A percentile compares a stretch with the other conserved stretches of the same genome.
These are phyloP conservation scores for Balearica regulorum DNA, from an alignment of 2,797 vertebrate species.

Conservation along the genomic window DNA sequence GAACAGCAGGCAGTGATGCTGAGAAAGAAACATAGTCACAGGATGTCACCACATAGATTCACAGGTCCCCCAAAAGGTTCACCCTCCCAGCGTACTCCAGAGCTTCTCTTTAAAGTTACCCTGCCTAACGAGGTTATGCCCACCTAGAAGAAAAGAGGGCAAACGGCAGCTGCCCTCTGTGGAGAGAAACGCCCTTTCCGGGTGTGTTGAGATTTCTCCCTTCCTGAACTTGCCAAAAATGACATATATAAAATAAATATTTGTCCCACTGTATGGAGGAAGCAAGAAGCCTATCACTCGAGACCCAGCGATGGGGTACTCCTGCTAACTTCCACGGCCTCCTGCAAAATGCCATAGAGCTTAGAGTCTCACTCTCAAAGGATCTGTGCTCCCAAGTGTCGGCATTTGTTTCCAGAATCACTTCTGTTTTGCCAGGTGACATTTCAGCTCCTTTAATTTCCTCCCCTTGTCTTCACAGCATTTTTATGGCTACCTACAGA, in stretches of 20 bases:
- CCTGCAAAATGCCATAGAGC: background rate
- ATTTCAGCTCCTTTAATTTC: slow-evolving; percentile 15
- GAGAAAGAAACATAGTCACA: background rate
- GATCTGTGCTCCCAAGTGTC: background rate
- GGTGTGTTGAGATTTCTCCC: background rate
- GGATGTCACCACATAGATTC: background rate
- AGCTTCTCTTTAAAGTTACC: background rate
- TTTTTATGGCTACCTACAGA: slow-evolving; percentile 6
- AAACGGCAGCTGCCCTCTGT: background rate
- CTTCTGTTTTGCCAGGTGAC: background rate
- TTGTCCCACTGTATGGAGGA: background rate
- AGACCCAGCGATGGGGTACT: background rate
- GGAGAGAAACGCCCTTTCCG: background rate
- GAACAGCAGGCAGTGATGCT: background rate
- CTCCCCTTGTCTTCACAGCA: background rate
- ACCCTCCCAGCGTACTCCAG: background rate
- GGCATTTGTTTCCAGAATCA: background rate
- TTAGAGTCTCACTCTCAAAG: background rate
- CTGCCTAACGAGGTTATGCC: rapidly evolving
- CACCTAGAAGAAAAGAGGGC: background rate
- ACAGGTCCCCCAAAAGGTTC: background rate
- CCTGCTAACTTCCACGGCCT: background rate
- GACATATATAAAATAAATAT: background rate
- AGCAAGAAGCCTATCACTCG: background rate
- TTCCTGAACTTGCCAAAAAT: background rate